Conservation (phyloP, 2,888 invertebrate genomes). For the Colostygia pectinataria region DNA sequence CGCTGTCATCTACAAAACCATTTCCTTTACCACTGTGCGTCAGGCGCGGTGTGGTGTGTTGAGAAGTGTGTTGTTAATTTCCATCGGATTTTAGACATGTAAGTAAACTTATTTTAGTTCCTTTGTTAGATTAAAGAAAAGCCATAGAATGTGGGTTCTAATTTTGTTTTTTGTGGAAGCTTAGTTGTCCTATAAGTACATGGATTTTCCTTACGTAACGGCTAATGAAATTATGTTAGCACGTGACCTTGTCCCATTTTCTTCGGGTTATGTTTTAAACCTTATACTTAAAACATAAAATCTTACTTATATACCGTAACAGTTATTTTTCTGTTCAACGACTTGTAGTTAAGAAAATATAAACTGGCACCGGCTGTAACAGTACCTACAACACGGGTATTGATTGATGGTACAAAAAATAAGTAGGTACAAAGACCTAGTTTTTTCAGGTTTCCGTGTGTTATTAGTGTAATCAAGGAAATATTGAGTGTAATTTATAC, state of each 20-base stretch:
- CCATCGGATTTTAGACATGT: constrained; percentile 76
- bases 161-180: not conserved
- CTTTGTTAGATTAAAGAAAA: not conserved
- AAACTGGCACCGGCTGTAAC: no score
- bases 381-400: no score
- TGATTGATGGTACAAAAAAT: no score
- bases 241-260: constrained; percentile 76
- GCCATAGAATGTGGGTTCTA: not conserved
- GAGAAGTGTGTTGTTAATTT: constrained; percentile 64
- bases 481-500: no score
- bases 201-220: constrained; percentile 71
- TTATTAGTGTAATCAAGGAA: no score
- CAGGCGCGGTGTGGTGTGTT: constrained; percentile 74
- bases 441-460: no score
- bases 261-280: constrained; percentile 20
- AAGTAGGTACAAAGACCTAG: no score
- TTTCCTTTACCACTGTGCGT: constrained; percentile 79
- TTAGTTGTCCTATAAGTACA: not conserved
- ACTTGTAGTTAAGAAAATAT: no score
- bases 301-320: no score
- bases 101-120: constrained; percentile 46
- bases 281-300: no score
- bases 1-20: constrained; percentile 58
- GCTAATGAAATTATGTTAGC: constrained; percentile 72
- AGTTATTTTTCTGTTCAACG: no score